These are phyloP conservation scores for Oncorhynchus kisutch DNA, from an alignment of 2,113 vertebrate genomes.

Conservation along the genomic window DNA sequence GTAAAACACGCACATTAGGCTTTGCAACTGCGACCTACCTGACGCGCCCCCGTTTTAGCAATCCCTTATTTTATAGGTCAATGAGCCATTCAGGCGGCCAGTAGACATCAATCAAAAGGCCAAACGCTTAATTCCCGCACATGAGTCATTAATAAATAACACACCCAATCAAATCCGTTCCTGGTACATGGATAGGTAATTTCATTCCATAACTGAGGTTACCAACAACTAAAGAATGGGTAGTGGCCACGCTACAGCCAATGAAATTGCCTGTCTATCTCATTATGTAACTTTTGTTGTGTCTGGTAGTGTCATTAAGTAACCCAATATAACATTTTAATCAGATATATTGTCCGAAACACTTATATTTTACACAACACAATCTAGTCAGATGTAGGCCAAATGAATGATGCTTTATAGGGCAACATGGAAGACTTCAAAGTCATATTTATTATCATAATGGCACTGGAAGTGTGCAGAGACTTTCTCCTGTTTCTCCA, in stretches of 20 bases:
- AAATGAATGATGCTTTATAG: neutral
- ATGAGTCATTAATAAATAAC: neutral
- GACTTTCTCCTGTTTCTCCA: too few species aligned
- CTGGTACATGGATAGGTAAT: neutral
- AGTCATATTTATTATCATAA: neutral
- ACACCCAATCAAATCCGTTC: slow-evolving; percentile 24
- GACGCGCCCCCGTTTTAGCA: slow-evolving; percentile 14
- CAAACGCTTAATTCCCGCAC: neutral
- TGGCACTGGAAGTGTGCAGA: too few species aligned
- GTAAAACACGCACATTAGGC: too few species aligned
- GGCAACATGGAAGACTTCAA: neutral
- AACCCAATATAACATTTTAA: too few species aligned
- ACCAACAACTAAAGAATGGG: too few species aligned
- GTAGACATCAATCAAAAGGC: neutral
- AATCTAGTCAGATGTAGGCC: too few species aligned
- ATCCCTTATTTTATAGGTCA: too few species aligned
- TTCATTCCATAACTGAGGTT: neutral
- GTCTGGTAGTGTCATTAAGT: neutral
- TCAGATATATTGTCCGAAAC: too few species aligned
- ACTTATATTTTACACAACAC: too few species aligned
- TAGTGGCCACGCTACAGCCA: too few species aligned
- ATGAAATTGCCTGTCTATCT: too few species aligned
- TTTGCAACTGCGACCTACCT: slow-evolving; percentile 30
- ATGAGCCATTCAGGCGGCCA: neutral
- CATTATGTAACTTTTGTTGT: slow-evolving; percentile 29